These are phyloP conservation scores for Numenius phaeopus DNA, from an alignment of 2,797 vertebrate genomes.

Conservation along the genomic window DNA sequence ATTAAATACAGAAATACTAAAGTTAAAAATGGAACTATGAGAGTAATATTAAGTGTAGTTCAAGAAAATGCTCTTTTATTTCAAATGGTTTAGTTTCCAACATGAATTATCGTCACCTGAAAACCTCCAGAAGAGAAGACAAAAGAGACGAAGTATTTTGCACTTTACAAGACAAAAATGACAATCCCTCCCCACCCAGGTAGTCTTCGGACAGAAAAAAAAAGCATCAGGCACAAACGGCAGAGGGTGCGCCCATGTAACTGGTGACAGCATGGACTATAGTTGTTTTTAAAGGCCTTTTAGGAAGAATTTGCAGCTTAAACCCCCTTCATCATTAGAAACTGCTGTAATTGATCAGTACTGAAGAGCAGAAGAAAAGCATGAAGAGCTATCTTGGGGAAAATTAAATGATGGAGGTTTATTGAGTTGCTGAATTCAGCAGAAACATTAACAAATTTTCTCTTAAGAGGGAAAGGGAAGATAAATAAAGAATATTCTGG, in stretches of 20 bases:
- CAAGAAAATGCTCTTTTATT: background rate
- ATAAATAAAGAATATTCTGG: background rate
- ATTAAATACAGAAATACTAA: background rate
- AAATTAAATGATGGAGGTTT: background rate
- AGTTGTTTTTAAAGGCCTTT: background rate
- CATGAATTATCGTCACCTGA: background rate
- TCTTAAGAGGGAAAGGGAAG: background rate
- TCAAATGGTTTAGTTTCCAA: background rate
- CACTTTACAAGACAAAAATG: background rate
- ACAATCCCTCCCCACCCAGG: background rate
- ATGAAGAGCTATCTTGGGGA: background rate
- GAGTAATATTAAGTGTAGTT: background rate
- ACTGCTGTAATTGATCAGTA: background rate
- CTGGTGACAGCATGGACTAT: background rate
- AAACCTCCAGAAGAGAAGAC: background rate
- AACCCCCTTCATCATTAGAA: background rate
- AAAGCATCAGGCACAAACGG: background rate
- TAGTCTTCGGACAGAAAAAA: background rate
- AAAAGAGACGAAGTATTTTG: background rate
- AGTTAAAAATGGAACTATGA: background rate
- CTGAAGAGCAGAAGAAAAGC: background rate
- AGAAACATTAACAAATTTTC: background rate
- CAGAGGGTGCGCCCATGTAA: background rate
- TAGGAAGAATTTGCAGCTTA: background rate
- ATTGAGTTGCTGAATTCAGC: background rate